Percentiles rank a stretch among this genome's conserved stretches.
phyloP scores from a whole-genome alignment of 1,140 invertebrate species.

The Bilobella aurantiaca region DNA sequence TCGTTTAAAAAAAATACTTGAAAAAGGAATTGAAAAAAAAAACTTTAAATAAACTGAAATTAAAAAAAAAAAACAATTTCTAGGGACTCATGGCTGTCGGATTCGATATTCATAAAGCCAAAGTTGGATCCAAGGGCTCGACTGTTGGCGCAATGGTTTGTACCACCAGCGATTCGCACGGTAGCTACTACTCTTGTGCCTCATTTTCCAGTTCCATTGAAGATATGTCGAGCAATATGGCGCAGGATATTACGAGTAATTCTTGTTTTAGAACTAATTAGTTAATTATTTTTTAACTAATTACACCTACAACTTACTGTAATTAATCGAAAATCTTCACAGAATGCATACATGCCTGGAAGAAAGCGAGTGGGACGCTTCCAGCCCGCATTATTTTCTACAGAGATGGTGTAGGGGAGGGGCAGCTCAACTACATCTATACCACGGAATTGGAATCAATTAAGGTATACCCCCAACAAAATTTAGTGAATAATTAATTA shows the following conservation, averaged over 20 bases:
- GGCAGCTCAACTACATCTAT: conserved; percentile 43
- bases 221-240: conserved; percentile 57
- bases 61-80: conserved; percentile 7
- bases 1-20: too few relatives aligned
- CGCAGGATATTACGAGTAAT: conserved; percentile 47
- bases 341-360: conserved; percentile 28
- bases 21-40: too few relatives aligned
- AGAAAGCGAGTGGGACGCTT: conserved; percentile 30
- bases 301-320: neutral
- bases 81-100: conserved; percentile 67
- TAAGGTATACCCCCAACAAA: neutral
- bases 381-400: conserved; percentile 38
- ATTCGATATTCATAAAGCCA: conserved; percentile 76
- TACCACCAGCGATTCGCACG: conserved; percentile 54
- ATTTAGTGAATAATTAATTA: neutral
- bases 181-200: conserved; percentile 57
- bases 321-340: neutral
- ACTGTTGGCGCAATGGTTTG: conserved; percentile 67
- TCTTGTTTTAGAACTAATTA: too few relatives aligned
- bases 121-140: conserved; percentile 45
- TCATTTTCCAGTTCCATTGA: conserved; percentile 57
- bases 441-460: conserved; percentile 40
- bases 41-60: too few relatives aligned
- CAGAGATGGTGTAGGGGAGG: conserved; percentile 44
- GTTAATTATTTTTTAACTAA: neutral